A percentile compares a stretch with the other conserved stretches of the same genome.
Evolutionary conservation across 2,888 invertebrate species (phyloP).

Genomic region (Oxycera nigricornis): DNA sequence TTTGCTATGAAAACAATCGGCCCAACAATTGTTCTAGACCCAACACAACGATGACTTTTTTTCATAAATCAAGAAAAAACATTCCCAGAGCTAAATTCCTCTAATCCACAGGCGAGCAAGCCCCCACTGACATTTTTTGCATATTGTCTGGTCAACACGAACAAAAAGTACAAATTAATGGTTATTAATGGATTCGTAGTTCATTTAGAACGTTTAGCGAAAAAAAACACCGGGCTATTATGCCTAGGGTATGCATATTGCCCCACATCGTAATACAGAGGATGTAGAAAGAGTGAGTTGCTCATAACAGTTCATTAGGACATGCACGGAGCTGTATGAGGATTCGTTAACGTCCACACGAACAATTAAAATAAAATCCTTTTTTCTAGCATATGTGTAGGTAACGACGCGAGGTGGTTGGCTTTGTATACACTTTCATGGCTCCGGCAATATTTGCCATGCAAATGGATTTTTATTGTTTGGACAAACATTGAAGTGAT

Average conservation of each 20-base stretch:
- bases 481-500: neutral
- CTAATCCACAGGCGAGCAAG: too few relatives aligned
- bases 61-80: too few relatives aligned
- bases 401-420: neutral
- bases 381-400: neutral
- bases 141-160: too few relatives aligned
- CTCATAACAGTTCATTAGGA: constrained; percentile 1
- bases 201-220: neutral
- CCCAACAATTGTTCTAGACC: too few relatives aligned
- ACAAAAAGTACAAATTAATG: neutral
- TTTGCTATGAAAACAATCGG: too few relatives aligned
- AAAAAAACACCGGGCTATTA: neutral
- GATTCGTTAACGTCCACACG: neutral
- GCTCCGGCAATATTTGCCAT: neutral
- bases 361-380: constrained; percentile 21
- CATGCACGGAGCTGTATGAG: neutral
- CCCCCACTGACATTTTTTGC: too few relatives aligned
- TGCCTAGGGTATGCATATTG: neutral
- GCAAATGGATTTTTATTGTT: neutral
- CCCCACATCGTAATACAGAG: neutral
- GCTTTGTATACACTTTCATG: neutral
- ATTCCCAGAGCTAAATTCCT: too few relatives aligned
- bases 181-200: neutral
- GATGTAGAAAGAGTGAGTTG: neutral
- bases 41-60: too few relatives aligned